A percentile compares a stretch with the other conserved stretches of the same genome.
Evolutionary conservation across 2,888 invertebrate species (phyloP).

Genomic region (Odontothrips loti): DNA sequence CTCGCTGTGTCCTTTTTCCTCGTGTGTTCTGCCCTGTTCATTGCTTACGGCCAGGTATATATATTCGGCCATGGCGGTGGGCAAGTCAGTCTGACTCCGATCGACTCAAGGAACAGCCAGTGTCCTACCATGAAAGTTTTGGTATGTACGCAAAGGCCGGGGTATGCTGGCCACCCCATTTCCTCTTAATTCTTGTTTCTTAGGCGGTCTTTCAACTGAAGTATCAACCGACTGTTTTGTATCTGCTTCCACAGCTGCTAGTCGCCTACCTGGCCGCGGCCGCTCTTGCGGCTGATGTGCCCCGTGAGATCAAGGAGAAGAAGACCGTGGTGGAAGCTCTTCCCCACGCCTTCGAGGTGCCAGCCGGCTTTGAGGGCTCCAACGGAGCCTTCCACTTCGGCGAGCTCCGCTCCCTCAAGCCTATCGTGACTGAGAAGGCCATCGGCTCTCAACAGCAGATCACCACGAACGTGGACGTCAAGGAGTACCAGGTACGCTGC

Average conservation of each 20-base stretch:
- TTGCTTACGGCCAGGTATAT: not conserved
- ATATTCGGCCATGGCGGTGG: not conserved
- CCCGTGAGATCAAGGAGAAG: not conserved
- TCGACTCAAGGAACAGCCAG: conserved; percentile 20
- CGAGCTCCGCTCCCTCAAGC: conserved; percentile 11
- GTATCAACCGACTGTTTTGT: not conserved
- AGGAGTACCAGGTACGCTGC: not conserved
- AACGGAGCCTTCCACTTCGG: not conserved
- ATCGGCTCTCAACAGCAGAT: not conserved
- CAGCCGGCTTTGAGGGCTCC: not conserved
- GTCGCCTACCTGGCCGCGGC: not conserved
- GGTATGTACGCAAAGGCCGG: not conserved
- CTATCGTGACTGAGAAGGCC: not conserved
- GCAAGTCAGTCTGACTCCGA: conserved; percentile 1
- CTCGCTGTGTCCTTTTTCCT: not conserved
- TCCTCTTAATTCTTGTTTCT: not conserved
- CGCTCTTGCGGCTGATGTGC: not conserved
- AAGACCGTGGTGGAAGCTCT: not conserved
- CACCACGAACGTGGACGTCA: not conserved
- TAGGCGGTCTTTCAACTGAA: not conserved
- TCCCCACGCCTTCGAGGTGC: not conserved
- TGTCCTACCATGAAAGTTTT: not conserved
- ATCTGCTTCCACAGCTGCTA: not conserved
- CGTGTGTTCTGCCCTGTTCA: not conserved
- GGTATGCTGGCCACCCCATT: not conserved